Evolutionary conservation across 2,888 invertebrate genomes (phyloP).

Genomic region (Hedychridium roseum): DNA sequence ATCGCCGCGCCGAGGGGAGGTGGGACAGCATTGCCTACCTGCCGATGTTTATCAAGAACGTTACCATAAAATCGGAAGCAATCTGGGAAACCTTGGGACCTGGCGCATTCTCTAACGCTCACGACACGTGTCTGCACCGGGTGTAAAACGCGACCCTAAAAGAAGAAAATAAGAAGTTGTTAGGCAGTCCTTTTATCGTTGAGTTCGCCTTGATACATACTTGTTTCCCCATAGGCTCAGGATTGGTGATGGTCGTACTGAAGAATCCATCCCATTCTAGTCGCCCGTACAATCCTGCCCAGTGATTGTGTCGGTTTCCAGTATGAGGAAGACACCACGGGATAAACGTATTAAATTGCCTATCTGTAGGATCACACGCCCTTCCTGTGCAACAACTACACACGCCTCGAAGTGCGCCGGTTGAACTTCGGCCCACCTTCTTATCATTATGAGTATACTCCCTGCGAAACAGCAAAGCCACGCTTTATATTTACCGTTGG

Average conservation of each 20-base stretch:
- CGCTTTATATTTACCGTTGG: background rate
- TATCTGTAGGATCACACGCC: conserved; percentile 74
- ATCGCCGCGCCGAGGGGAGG: conserved; percentile 82
- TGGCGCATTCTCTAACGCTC: conserved; percentile 86
- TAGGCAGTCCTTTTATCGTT: background rate
- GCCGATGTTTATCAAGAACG: conserved; percentile 80
- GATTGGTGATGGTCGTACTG: conserved; percentile 84
- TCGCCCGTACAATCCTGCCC: conserved; percentile 86
- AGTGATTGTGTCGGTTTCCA: conserved; percentile 84
- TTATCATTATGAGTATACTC: conserved; percentile 68
- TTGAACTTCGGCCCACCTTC: conserved; percentile 65
- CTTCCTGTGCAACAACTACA: conserved; percentile 77
- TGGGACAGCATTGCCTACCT: conserved; percentile 90
- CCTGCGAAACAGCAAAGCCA: conserved; percentile 46
- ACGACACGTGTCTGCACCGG: conserved; percentile 82
- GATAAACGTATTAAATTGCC: conserved; percentile 83
- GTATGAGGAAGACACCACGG: conserved; percentile 92
- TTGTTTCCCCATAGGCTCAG: conserved; percentile 91
- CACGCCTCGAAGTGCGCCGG: conserved; percentile 72
- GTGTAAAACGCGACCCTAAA: conserved; percentile 79
- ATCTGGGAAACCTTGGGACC: conserved; percentile 87
- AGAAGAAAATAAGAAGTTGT: conserved; percentile 20
- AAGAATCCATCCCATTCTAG: conserved; percentile 86
- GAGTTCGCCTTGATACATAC: conserved; percentile 56
- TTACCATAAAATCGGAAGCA: conserved; percentile 78